Evolutionary conservation across 1,140 invertebrate genomes (phyloP), one percentile per base, ranked within the genome.

Genomic region (Caenorhabditis brenneri): DNA sequence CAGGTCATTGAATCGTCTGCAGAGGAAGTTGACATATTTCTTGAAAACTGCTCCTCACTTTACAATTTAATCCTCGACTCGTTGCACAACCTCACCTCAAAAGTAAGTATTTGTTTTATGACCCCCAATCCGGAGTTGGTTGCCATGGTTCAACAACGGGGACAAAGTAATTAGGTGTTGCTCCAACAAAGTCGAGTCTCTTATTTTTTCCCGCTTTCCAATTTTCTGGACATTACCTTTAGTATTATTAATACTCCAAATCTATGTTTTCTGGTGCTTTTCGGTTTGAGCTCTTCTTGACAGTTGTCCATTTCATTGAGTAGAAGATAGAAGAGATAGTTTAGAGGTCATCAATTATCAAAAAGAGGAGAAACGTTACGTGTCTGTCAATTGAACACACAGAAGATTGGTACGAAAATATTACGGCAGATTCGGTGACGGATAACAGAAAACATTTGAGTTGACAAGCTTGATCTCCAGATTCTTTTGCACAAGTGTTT

Each of bases 41-140:
- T 86, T 9, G 85, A 86, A 60, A 82, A 86, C 65, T 86, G 85
- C 80, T 84, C 79, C 31, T 86, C 83, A 6, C 80, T 86, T 46
- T 86, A 86, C 85, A 86, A 79, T 82, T 79, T 85, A 69, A 84
- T 86, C 80, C 84, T 86, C 39, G 85, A 86, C 65, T 58, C 79
- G 5, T 58, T 86, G 39, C 79, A 86, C 81, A 85, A 86, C 46
- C 49, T 86, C 46, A 83, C 83, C 33, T 69, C 65, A 74, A 82
- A 85, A 80, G 85, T 86, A 51, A 31, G 83, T 58, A 27, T 60
- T 65, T 36, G 22, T 83, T 83, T 22, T 12, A 24, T 74, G 3
- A 9, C 22, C 24, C 10, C 22, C 10, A 27, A 10, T 27, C 24
- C 24, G 5, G 58, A 22, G 4, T 42, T 9, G 36, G 65, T 74